Evolutionary conservation across 2,797 vertebrate genomes (phyloP), one percentile per base, ranked within the genome.

Genomic region (Gymnodraco acuticeps): DNA sequence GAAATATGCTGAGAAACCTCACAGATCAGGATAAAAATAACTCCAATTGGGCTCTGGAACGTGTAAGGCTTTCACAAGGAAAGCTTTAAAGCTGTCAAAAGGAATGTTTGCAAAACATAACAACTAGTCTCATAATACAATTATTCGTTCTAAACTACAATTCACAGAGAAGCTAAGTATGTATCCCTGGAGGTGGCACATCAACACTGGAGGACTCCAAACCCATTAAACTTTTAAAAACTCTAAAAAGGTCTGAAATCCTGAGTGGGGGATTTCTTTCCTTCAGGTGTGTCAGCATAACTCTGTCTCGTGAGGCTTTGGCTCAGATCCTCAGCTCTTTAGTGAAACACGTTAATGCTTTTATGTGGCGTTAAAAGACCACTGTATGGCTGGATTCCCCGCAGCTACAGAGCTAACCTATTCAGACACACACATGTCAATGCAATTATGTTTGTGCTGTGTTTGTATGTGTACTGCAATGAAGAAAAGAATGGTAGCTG

Each of bases 221-320:
- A 75, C 31, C 13, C 4, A 59, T 71, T 59, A 66, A 50, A 77
- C 46, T 11, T 73, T 70, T 12, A 17, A n/a, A 79, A 73, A 42
- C 16, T 14, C 27, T 19, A 10, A 33, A 33, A 80, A 38, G 43
- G 13, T 78, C 23, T 64, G 52, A 79, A 73, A 69, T 71, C 13
- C 76, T 72, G 62, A 75, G 50, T 50, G 10, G 11, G 14, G 54
- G 47, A 59, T 65, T 69, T 73, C 55, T 51, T 16, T 51, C 10
- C 45, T 73, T 23, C 59, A 87, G 81, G 64, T 80, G 73, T 70
- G 83, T 80, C 80, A 77, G 80, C 78, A 83, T 52, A 48, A 73
- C 50, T 65, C 7, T 5, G 50, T 58, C 64, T 55, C 19, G 58
- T 8, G 20, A 70, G 27, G 64, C 50, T 76, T 53, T 70, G 56